phyloP scores from a whole-genome alignment of 92 coral and sea anemone genomes.

The Chrysogorgia sp. region DNA sequence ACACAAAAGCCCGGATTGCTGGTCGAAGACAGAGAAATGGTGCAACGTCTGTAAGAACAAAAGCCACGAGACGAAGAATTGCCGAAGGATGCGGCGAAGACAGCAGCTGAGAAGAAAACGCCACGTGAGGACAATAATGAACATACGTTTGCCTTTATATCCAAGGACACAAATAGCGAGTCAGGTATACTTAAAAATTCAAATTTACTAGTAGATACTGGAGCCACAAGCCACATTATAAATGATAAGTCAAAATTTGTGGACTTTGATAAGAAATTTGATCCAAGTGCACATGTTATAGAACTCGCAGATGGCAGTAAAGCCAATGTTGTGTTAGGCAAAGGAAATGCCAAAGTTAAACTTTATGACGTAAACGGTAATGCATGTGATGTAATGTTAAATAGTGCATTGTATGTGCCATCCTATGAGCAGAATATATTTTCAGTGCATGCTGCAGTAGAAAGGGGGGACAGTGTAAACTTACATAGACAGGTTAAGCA shows the following conservation, averaged over 20 bases:
- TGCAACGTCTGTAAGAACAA: neutral
- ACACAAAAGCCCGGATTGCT: constrained; percentile 7
- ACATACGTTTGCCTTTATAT: constrained; percentile 45
- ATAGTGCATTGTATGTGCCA: constrained; percentile 23
- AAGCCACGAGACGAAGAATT: constrained; percentile 14
- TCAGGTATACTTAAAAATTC: constrained; percentile 39
- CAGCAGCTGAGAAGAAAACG: constrained; percentile 22
- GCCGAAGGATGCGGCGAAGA: constrained; percentile 40
- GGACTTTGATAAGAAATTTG: constrained; percentile 17
- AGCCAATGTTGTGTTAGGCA: constrained; percentile 23
- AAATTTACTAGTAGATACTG: too few species aligned
- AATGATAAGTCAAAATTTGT: constrained; percentile 34
- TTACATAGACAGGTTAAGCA: constrained; percentile 10
- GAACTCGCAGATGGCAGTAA: constrained; percentile 37
- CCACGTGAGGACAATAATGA: constrained; percentile 4
- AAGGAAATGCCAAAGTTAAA: constrained; percentile 33
- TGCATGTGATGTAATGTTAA: constrained; percentile 23
- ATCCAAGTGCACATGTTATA: constrained; percentile 21
- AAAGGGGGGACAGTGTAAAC: constrained; percentile 17
- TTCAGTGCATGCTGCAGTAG: constrained; percentile 37
- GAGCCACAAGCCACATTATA: constrained; percentile 40
- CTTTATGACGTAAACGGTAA: constrained; percentile 36
- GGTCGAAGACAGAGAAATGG: neutral
- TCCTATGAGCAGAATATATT: constrained; percentile 37
- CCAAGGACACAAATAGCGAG: constrained; percentile 13